Conservation (phyloP, 2,113 vertebrate species). For the Euleptes europaea region DNA sequence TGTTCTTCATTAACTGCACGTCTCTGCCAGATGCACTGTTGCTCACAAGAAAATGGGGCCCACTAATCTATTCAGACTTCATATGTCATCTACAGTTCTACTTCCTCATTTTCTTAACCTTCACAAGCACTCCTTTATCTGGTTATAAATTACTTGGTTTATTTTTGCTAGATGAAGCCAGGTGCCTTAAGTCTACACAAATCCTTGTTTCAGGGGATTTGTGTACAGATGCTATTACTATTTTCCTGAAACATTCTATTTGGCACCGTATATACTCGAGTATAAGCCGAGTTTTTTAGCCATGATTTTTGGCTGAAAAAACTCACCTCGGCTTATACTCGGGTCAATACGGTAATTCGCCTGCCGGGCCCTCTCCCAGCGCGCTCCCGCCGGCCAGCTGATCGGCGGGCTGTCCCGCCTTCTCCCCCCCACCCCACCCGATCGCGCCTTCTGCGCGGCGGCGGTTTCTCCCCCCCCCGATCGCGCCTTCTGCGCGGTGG, state of each 20-base stretch:
- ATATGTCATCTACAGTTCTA: not conserved
- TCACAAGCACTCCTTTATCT: not conserved
- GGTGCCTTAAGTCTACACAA: conserved; percentile 15
- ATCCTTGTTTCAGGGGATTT: conserved; percentile 9
- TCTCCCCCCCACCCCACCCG: too few species aligned
- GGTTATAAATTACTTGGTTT: not conserved
- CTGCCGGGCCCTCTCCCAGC: too few species aligned
- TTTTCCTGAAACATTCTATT: conserved; percentile 13
- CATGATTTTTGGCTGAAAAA: too few species aligned
- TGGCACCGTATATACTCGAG: too few species aligned
- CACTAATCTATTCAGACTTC: not conserved
- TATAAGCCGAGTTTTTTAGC: too few species aligned
- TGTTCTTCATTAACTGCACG: conserved; percentile 48
- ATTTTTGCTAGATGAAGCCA: not conserved
- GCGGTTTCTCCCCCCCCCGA: too few species aligned
- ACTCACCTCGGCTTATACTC: too few species aligned
- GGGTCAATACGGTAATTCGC: too few species aligned
- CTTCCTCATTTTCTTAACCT: not conserved
- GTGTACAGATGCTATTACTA: not conserved
- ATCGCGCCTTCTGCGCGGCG: too few species aligned
- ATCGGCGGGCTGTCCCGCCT: too few species aligned
- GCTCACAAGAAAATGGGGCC: conserved; percentile 26
- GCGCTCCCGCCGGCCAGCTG: too few species aligned
- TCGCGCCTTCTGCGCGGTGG: too few species aligned
- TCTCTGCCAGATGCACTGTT: not conserved